phyloP scores from a whole-genome alignment of 1,140 invertebrate genomes.

The Drosophila bocki region DNA sequence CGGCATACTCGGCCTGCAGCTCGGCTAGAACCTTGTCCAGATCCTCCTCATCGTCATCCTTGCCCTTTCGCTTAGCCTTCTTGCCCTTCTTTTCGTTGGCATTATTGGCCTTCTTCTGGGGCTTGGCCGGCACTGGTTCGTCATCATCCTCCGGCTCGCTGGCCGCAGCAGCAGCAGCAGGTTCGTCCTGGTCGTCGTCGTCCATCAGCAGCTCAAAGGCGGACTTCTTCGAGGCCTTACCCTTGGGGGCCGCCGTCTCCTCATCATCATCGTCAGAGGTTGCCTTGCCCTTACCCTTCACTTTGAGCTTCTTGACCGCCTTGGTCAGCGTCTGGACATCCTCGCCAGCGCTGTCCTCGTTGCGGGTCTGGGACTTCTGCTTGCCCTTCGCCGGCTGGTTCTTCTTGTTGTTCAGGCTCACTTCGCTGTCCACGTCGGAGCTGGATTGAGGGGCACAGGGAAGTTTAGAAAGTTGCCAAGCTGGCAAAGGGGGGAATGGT shows the following conservation, averaged over 20 bases:
- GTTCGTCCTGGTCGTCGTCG: conserved; percentile 86
- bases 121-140: conserved; percentile 85
- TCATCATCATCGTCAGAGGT: conserved; percentile 65
- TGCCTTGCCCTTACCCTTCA: conserved; percentile 72
- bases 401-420: conserved; percentile 78
- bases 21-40: conserved; percentile 93
- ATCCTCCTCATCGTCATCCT: conserved; percentile 91
- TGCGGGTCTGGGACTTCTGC: conserved; percentile 69
- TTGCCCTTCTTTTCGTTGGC: conserved; percentile 88
- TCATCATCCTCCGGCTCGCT: conserved; percentile 82
- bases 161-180: conserved; percentile 56
- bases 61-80: conserved; percentile 89
- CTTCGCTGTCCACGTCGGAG: conserved; percentile 69
- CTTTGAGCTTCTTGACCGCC: conserved; percentile 72
- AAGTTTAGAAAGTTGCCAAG: conserved; percentile 67
- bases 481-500: conserved; percentile 24
- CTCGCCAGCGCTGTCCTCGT: conserved; percentile 58
- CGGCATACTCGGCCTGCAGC: conserved; percentile 91
- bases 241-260: conserved; percentile 64
- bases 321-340: conserved; percentile 59
- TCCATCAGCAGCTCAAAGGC: conserved; percentile 88
- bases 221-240: conserved; percentile 86
- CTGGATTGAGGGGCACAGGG: conserved; percentile 26
- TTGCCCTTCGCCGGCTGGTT: conserved; percentile 69
- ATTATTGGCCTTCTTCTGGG: conserved; percentile 84